Conservation (phyloP, 2,113 vertebrate genomes). For the Holacanthus passer region DNA sequence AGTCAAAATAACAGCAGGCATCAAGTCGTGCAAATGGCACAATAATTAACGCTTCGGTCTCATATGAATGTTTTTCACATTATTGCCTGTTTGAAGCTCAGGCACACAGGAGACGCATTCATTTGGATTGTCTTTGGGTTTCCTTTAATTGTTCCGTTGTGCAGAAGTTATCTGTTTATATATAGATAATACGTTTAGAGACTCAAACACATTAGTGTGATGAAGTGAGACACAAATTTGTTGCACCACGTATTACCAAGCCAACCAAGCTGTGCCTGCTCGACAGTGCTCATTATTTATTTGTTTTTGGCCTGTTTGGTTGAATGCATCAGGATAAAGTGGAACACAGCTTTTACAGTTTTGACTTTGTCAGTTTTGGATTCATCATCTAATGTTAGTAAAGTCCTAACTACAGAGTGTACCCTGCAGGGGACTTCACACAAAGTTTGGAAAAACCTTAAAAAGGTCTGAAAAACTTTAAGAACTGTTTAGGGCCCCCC, state of each 20-base stretch:
- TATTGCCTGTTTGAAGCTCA: constrained; percentile 45
- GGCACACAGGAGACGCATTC: constrained; percentile 43
- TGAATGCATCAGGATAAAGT: constrained; percentile 17
- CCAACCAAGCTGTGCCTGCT: constrained; percentile 41
- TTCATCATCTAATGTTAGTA: not conserved
- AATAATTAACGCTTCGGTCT: constrained; percentile 44
- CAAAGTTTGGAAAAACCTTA: no score
- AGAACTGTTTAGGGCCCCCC: no score
- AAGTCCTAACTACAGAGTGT: not conserved
- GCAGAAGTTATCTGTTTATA: constrained; percentile 64
- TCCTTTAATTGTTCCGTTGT: constrained; percentile 60
- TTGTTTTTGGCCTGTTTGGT: constrained; percentile 36
- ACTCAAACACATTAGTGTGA: constrained; percentile 61
- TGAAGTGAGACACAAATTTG: constrained; percentile 63
- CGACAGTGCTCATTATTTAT: constrained; percentile 36
- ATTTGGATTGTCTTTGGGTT: constrained; percentile 35
- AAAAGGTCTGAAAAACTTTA: no score
- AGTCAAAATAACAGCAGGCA: constrained; percentile 32
- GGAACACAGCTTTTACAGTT: not conserved
- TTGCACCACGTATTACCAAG: constrained; percentile 47
- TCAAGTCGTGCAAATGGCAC: constrained; percentile 14
- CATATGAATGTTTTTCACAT: constrained; percentile 48
- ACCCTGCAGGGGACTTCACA: no score
- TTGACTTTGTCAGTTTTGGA: not conserved
- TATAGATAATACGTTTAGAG: constrained; percentile 62